Conservation (phyloP, 2,888 invertebrate genomes). For the Lacanobia wlatinum region DNA sequence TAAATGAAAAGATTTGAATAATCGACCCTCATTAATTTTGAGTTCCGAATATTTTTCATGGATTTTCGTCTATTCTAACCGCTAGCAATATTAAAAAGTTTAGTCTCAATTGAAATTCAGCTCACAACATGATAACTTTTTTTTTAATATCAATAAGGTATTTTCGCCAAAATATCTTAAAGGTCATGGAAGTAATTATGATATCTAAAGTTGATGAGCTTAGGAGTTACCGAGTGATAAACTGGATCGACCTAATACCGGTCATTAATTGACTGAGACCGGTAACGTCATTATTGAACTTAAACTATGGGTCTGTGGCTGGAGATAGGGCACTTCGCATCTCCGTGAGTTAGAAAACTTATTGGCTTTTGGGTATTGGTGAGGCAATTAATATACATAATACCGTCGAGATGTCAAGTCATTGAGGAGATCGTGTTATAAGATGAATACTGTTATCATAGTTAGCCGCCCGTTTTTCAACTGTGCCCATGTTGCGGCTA, state of each 20-base stretch:
- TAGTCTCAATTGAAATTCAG: not conserved
- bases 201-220: constrained; percentile 37
- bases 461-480: not conserved
- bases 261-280: constrained; percentile 38
- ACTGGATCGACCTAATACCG: constrained; percentile 39
- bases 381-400: not conserved
- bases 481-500: not conserved
- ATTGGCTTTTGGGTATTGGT: not conserved
- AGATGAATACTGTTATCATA: not conserved
- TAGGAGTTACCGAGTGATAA: constrained; percentile 41
- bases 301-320: constrained; percentile 26
- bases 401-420: not conserved
- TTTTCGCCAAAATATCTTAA: constrained; percentile 16
- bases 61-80: constrained; percentile 6
- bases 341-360: constrained; percentile 12
- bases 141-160: constrained; percentile 25
- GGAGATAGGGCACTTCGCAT: constrained; percentile 8
- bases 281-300: constrained; percentile 33
- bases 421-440: not conserved
- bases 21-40: not conserved
- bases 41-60: not conserved
- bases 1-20: constrained; percentile 14
- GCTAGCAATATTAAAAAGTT: constrained; percentile 6
- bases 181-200: constrained; percentile 40
- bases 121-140: not conserved